phyloP scores from a whole-genome alignment of 2,888 invertebrate genomes.

The Sycophila texana region DNA sequence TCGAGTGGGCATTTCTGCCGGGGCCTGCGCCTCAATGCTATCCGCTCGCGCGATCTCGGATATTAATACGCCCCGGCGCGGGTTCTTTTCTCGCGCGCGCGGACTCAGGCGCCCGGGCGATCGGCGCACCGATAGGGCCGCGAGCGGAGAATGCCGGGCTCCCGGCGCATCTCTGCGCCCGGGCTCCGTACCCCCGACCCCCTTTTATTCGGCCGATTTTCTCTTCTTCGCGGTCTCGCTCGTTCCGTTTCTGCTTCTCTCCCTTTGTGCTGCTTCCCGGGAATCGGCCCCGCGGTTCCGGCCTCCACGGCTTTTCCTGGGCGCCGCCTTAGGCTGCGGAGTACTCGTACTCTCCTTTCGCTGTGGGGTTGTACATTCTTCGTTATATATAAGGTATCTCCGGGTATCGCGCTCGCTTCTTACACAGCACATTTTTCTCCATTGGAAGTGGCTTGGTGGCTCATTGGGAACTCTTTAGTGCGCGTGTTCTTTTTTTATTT shows the following conservation, averaged over 20 bases:
- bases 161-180: not conserved
- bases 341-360: not conserved
- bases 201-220: slow-evolving; percentile 14
- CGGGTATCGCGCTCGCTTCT: too few relatives aligned
- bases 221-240: not conserved
- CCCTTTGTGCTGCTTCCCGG: not conserved
- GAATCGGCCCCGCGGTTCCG: not conserved
- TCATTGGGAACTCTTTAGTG: too few relatives aligned
- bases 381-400: too few relatives aligned
- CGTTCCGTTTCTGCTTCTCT: not conserved
- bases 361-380: not conserved
- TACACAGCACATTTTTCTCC: too few relatives aligned
- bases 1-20: too few relatives aligned
- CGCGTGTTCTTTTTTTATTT: too few relatives aligned
- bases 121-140: slow-evolving; percentile 2
- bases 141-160: not conserved
- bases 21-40: not conserved
- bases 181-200: not conserved
- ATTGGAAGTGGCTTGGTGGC: too few relatives aligned
- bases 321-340: not conserved
- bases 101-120: slow-evolving; percentile 17
- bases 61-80: slow-evolving; percentile 27
- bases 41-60: slow-evolving; percentile 22
- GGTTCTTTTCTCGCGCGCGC: slow-evolving; percentile 42
- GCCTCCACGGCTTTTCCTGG: not conserved